These are phyloP conservation scores for Cosmia pyralina DNA, from an alignment of 2,888 invertebrate species.

Conservation along the genomic window DNA sequence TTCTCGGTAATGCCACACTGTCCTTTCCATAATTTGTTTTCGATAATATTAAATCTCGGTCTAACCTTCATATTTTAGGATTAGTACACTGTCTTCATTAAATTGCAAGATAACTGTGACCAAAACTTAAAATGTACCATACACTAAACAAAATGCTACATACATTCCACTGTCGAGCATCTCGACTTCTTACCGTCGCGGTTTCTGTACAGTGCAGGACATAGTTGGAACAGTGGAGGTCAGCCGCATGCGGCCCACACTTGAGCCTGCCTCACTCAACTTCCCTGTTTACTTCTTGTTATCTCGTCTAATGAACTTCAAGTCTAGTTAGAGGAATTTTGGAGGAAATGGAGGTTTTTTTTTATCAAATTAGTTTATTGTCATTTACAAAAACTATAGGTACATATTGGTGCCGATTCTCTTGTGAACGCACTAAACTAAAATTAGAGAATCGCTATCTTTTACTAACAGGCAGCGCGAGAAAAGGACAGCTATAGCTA, in stretches of 20 bases:
- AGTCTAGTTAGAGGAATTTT: constrained; percentile 45
- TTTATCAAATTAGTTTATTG: constrained; percentile 1
- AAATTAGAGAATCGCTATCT: no score
- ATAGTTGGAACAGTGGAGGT: constrained; percentile 70
- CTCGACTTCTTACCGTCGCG: constrained; percentile 69
- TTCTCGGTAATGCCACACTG: neutral
- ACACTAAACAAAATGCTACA: constrained; percentile 38
- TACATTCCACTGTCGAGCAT: constrained; percentile 46
- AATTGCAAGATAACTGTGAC: constrained; percentile 6
- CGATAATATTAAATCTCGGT: neutral
- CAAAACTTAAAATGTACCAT: constrained; percentile 10
- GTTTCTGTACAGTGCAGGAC: constrained; percentile 66
- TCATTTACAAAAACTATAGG: no score
- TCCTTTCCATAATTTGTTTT: neutral
- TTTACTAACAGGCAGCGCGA: no score
- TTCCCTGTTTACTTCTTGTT: constrained; percentile 64
- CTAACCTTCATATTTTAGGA: neutral
- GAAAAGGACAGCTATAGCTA: no score
- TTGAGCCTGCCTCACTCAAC: constrained; percentile 50
- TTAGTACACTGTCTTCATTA: neutral
- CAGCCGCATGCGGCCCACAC: constrained; percentile 63
- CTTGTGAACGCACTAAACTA: no score
- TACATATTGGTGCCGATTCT: no score
- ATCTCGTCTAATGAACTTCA: constrained; percentile 71
- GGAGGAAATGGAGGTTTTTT: constrained; percentile 11